Conservation (phyloP, 2,888 invertebrate genomes). For the Pelosia muscerda region DNA sequence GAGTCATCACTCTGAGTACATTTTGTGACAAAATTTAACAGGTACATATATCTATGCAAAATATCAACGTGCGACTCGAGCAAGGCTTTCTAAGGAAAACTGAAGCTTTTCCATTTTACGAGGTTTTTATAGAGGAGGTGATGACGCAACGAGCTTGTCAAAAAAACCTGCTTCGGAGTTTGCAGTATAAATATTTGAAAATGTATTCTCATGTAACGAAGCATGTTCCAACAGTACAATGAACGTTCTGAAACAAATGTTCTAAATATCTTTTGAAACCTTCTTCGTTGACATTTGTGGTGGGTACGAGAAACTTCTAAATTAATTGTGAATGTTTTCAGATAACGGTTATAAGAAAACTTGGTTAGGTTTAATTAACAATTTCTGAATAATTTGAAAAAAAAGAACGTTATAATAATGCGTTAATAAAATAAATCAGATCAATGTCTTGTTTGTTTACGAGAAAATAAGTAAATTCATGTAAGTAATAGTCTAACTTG, state of each 20-base stretch:
- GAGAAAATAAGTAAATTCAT: too few species aligned
- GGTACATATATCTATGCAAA: constrained; percentile 48
- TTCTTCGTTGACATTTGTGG: neutral
- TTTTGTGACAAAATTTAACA: constrained; percentile 51
- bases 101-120: constrained; percentile 36
- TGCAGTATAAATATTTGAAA: constrained; percentile 19
- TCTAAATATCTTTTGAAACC: neutral
- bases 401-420: too few species aligned
- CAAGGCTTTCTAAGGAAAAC: constrained; percentile 29
- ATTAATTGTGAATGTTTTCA: neutral
- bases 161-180: constrained; percentile 28
- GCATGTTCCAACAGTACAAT: neutral
- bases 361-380: neutral
- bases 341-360: neutral
- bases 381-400: too few species aligned
- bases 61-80: constrained; percentile 27
- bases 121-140: constrained; percentile 36
- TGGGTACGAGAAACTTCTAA: neutral
- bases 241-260: neutral
- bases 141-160: constrained; percentile 31
- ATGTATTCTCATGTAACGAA: constrained; percentile 14
- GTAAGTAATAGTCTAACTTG: too few species aligned
- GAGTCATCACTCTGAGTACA: constrained; percentile 45
- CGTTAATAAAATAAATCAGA: too few species aligned
- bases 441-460: too few species aligned